A percentile compares a stretch with the other conserved stretches of the same genome.
phyloP scores from a whole-genome alignment of 2,113 vertebrate genomes.

The Channa argus region DNA sequence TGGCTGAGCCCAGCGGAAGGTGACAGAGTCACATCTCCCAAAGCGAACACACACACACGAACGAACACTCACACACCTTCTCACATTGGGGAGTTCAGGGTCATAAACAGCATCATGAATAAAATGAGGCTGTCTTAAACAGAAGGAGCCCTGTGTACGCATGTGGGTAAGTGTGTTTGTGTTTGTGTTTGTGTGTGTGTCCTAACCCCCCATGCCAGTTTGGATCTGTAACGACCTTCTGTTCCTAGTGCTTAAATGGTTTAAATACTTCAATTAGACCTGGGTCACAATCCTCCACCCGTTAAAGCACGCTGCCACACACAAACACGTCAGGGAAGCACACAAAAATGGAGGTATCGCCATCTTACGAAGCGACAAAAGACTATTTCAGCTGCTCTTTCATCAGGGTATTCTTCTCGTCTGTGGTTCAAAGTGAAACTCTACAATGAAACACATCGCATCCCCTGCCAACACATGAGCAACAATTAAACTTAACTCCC shows the following conservation, averaged over 20 bases:
- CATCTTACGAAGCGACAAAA: slow-evolving; percentile 10
- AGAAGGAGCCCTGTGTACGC: slow-evolving; percentile 71
- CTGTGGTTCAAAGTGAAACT: slow-evolving; percentile 35
- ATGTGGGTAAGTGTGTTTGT: slow-evolving; percentile 48
- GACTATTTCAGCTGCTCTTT: background rate
- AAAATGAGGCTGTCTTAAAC: slow-evolving; percentile 83
- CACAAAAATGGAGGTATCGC: slow-evolving; percentile 40
- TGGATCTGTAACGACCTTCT: slow-evolving; percentile 83
- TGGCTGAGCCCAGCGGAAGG: slow-evolving; percentile 86
- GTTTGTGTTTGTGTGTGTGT: slow-evolving; percentile 28
- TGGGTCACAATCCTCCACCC: slow-evolving; percentile 84
- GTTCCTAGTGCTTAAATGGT: slow-evolving; percentile 83
- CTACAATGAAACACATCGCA: slow-evolving; percentile 5
- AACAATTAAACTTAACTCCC: slow-evolving; percentile 61
- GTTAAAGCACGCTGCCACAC: slow-evolving; percentile 77
- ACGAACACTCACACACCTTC: slow-evolving; percentile 50
- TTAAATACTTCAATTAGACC: slow-evolving; percentile 87
- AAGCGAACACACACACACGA: slow-evolving; percentile 54
- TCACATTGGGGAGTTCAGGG: slow-evolving; percentile 83
- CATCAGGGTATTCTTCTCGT: slow-evolving; percentile 5
- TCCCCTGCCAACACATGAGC: slow-evolving; percentile 28
- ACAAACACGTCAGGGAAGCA: slow-evolving; percentile 34
- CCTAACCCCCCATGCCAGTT: slow-evolving; percentile 81
- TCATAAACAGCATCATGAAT: slow-evolving; percentile 84
- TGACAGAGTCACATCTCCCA: slow-evolving; percentile 85